Evolutionary conservation across 2,888 invertebrate species (phyloP).

Genomic region (Micoletzkya japonica): DNA sequence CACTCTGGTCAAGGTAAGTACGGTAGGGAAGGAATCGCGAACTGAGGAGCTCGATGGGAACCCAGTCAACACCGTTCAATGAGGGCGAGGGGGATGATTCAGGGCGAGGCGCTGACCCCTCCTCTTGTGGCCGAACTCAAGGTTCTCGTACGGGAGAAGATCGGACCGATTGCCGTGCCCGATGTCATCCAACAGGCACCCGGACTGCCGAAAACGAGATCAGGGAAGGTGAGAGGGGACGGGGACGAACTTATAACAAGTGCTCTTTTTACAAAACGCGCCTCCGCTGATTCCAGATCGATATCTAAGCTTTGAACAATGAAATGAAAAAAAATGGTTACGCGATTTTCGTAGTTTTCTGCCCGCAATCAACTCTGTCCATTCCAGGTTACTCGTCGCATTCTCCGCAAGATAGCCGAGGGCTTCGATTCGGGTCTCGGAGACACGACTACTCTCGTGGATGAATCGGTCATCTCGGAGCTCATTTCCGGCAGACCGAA

Average conservation of each 20-base stretch:
- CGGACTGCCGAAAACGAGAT: constrained; percentile 76
- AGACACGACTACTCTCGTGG: constrained; percentile 89
- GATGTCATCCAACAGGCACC: constrained; percentile 92
- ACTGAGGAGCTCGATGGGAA: neutral
- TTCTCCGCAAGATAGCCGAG: constrained; percentile 87
- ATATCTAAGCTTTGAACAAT: neutral
- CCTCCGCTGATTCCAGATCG: too few relatives aligned
- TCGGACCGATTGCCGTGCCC: constrained; percentile 93
- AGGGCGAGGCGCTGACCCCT: constrained; percentile 36
- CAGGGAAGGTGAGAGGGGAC: constrained; percentile 82
- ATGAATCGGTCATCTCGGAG: constrained; percentile 66
- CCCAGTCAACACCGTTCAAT: neutral
- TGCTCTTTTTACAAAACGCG: too few relatives aligned
- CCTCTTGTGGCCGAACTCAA: constrained; percentile 42
- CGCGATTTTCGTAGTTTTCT: too few relatives aligned
- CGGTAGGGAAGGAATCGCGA: neutral
- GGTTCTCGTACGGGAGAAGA: constrained; percentile 77
- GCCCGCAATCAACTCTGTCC: too few relatives aligned
- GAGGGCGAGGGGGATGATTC: neutral
- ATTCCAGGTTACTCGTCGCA: constrained; percentile 80
- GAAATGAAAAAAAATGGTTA: neutral
- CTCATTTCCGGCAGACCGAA: constrained; percentile 42
- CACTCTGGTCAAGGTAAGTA: constrained; percentile 75
- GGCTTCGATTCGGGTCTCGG: constrained; percentile 83
- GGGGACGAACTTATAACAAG: too few relatives aligned